These are phyloP conservation scores for Sceloporus tristichus DNA, from an alignment of 2,113 vertebrate species.

Conservation along the genomic window DNA sequence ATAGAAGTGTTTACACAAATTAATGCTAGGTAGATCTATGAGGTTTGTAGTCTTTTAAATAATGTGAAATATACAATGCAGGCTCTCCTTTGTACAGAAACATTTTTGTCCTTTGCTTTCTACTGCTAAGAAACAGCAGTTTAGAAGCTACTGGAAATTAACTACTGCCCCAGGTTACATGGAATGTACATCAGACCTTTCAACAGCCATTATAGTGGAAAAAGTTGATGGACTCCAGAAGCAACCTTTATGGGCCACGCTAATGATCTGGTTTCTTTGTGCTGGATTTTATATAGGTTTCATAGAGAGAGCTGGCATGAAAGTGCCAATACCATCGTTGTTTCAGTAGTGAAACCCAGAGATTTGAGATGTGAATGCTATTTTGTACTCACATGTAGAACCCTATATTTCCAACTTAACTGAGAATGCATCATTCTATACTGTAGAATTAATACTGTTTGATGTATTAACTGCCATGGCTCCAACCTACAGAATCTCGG, in stretches of 20 bases:
- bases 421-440: too few relatives aligned
- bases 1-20: background rate
- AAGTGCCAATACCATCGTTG: background rate
- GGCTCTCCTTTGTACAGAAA: background rate
- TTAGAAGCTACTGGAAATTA: conserved; percentile 11
- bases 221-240: conserved; percentile 28
- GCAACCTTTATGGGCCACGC: background rate
- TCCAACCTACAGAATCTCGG: too few relatives aligned
- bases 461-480: too few relatives aligned
- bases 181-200: background rate
- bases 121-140: conserved; percentile 10
- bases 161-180: background rate
- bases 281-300: background rate
- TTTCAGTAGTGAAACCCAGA: background rate
- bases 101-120: rapidly evolving
- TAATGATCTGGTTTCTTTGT: conserved; percentile 7
- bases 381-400: too few relatives aligned
- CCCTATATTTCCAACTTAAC: too few relatives aligned
- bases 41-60: background rate
- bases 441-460: too few relatives aligned
- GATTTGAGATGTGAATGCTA: background rate
- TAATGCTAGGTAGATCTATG: background rate
- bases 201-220: conserved; percentile 12
- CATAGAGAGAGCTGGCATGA: background rate
- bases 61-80: conserved; percentile 7